These are phyloP conservation scores for Gastrophysa polygoni DNA, from an alignment of 2,888 invertebrate genomes.

Conservation along the genomic window DNA sequence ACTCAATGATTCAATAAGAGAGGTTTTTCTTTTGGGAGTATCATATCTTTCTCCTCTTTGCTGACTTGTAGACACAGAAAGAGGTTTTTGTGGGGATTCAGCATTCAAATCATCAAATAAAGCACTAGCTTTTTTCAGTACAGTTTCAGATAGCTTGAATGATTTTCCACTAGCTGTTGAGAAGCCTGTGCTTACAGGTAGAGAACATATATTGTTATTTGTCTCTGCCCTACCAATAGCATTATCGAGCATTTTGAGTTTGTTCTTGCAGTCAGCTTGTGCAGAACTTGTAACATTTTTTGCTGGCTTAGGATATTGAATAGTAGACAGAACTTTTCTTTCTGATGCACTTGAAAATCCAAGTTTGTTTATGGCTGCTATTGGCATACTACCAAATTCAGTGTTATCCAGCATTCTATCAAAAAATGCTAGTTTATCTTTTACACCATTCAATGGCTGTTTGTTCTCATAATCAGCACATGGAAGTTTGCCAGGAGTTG, in stretches of 20 bases:
- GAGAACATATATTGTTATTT: neutral
- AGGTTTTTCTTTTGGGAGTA: slow-evolving; percentile 11
- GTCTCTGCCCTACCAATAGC: slow-evolving; percentile 10
- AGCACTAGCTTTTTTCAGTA: neutral
- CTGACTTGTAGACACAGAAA: neutral
- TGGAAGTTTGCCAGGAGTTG: neutral
- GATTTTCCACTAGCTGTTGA: slow-evolving; percentile 2
- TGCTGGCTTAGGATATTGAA: neutral
- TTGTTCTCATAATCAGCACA: neutral
- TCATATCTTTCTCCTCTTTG: neutral
- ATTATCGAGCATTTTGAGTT: slow-evolving; percentile 13
- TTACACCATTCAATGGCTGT: neutral
- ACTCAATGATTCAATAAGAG: neutral
- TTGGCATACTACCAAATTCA: slow-evolving; percentile 2
- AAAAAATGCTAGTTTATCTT: slow-evolving; percentile 22
- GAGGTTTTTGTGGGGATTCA: neutral
- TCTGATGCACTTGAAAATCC: slow-evolving; percentile 51
- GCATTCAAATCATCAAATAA: slow-evolving; percentile 21
- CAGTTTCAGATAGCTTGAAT: neutral
- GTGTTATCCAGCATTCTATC: slow-evolving; percentile 19
- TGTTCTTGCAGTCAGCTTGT: slow-evolving; percentile 5
- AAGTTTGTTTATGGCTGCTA: slow-evolving; percentile 34
- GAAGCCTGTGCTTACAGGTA: neutral
- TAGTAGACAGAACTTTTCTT: slow-evolving; percentile 48
- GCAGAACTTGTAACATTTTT: neutral